Percentiles rank a stretch among this genome's conserved stretches.
Conservation (phyloP, 2,797 vertebrate genomes). For the Caiman crocodilus region DNA sequence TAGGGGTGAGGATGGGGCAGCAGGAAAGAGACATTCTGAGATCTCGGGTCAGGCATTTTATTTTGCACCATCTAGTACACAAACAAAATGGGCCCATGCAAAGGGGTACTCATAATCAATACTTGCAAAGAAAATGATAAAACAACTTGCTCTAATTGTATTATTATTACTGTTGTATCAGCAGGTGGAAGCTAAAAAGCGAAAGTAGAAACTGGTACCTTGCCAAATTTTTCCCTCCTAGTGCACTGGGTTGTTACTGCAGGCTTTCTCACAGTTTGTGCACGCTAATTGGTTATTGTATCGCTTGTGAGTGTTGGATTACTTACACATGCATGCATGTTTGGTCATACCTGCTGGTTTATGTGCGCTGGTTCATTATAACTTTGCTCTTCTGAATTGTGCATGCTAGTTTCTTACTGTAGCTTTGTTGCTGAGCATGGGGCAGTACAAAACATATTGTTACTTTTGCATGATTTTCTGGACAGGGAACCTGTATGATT, state of each 20-base stretch:
- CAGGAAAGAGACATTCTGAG: background rate
- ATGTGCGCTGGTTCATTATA: accelerated
- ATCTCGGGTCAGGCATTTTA: background rate
- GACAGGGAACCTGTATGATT: background rate
- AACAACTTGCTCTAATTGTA: accelerated
- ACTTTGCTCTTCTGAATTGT: background rate
- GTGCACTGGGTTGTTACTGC: background rate
- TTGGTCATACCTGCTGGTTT: background rate
- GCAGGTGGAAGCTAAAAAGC: background rate
- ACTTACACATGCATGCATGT: accelerated
- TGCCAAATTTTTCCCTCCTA: accelerated
- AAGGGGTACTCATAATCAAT: background rate
- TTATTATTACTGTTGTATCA: background rate
- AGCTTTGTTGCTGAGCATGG: background rate
- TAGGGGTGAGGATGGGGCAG: background rate
- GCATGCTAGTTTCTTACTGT: background rate
- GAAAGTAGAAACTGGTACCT: background rate
- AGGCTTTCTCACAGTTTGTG: accelerated
- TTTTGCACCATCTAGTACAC: background rate
- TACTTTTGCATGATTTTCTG: background rate
- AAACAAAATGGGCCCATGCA: background rate
- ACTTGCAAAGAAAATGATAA: background rate
- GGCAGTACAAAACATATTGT: background rate
- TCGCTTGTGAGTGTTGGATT: background rate
- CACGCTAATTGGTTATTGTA: background rate